A percentile compares a stretch with the other conserved stretches of the same genome.
These are phyloP conservation scores for Catocala nupta DNA, from an alignment of 2,888 invertebrate species.

Conservation along the genomic window DNA sequence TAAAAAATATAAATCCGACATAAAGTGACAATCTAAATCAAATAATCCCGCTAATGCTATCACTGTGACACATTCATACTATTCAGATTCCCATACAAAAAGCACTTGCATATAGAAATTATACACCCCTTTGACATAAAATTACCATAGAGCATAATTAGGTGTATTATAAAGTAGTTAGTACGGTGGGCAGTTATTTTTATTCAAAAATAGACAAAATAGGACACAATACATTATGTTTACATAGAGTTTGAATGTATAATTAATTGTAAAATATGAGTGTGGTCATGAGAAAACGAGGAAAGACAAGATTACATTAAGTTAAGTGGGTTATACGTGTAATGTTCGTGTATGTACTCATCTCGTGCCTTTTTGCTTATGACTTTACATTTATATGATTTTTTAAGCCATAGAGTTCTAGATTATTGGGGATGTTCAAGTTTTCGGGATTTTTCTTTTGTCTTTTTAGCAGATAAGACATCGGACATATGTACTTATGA, in stretches of 20 bases:
- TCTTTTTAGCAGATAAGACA: no score
- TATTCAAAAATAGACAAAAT: slow-evolving; percentile 71
- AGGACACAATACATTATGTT: slow-evolving; percentile 76
- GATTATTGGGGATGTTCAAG: no score
- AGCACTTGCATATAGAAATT: slow-evolving; percentile 63
- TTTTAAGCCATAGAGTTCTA: no score
- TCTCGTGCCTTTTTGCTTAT: neutral
- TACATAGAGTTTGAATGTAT: slow-evolving; percentile 85
- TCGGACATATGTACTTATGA: no score
- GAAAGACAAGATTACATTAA: slow-evolving; percentile 69
- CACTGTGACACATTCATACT: slow-evolving; percentile 68
- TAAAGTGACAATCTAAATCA: slow-evolving; percentile 60
- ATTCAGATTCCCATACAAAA: slow-evolving; percentile 77
- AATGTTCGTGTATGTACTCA: slow-evolving; percentile 3
- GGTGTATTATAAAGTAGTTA: slow-evolving; percentile 80
- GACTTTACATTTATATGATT: no score
- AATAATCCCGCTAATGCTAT: slow-evolving; percentile 71
- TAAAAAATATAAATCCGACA: slow-evolving; percentile 48
- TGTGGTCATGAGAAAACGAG: slow-evolving; percentile 80
- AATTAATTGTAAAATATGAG: slow-evolving; percentile 82
- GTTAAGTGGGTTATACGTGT: slow-evolving; percentile 45
- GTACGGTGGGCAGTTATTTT: slow-evolving; percentile 77
- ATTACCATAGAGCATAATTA: slow-evolving; percentile 85
- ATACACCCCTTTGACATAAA: slow-evolving; percentile 76
- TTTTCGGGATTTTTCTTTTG: no score